Evolutionary conservation across 2,888 invertebrate species (phyloP).

Genomic region (Clivina fossor): DNA sequence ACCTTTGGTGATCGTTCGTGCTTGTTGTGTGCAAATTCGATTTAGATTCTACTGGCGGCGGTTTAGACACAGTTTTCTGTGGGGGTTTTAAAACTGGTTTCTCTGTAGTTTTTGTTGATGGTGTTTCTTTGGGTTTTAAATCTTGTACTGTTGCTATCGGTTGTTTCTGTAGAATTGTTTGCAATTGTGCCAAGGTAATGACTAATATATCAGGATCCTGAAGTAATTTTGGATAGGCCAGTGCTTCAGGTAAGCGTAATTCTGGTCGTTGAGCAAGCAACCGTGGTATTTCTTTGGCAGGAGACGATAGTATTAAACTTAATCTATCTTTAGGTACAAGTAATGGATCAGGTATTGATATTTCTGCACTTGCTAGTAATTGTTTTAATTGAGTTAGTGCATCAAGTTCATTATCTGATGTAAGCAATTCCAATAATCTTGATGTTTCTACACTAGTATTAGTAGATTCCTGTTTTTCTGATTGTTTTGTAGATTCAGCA

Average conservation of each 20-base stretch:
- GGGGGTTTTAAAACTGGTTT: conserved; percentile 38
- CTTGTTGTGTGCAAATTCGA: conserved; percentile 44
- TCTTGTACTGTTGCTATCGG: conserved; percentile 33
- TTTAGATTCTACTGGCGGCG: conserved; percentile 64
- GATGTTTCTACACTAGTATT: conserved; percentile 47
- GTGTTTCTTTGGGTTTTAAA: conserved; percentile 42
- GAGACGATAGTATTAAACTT: conserved; percentile 69
- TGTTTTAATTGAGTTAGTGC: conserved; percentile 72
- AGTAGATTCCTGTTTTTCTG: conserved; percentile 41
- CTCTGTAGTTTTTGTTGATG: conserved; percentile 42
- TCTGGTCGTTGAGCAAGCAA: conserved; percentile 72
- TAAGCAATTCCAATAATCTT: conserved; percentile 53
- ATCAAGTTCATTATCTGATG: conserved; percentile 57
- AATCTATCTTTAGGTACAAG: conserved; percentile 77
- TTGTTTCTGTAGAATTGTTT: conserved; percentile 63
- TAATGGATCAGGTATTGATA: conserved; percentile 79
- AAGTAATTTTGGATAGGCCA: conserved; percentile 70
- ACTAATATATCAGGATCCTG: conserved; percentile 79
- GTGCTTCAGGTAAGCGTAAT: conserved; percentile 71
- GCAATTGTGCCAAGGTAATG: conserved; percentile 73
- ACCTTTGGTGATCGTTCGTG: conserved; percentile 26
- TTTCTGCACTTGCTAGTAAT: conserved; percentile 65
- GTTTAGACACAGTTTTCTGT: conserved; percentile 54
- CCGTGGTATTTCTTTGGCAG: conserved; percentile 75
- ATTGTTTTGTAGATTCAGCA: conserved; percentile 42